Evolutionary conservation across 1,140 invertebrate species (phyloP).

Genomic region (Heterodera carotae): DNA sequence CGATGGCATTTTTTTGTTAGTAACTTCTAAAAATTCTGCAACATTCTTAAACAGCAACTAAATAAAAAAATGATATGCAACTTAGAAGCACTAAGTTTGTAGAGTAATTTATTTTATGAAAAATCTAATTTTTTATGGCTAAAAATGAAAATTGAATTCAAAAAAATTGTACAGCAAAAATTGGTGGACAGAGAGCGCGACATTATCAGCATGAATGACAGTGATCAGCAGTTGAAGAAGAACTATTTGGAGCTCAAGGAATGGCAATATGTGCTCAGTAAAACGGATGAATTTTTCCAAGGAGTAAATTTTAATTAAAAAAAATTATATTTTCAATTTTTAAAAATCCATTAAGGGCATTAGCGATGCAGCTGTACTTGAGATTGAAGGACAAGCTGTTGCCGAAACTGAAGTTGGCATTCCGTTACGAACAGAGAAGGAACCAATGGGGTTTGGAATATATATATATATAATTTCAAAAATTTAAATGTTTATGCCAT

Average conservation of each 20-base stretch:
- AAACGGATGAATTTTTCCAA: slow-evolving; percentile 65
- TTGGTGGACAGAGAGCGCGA: slow-evolving; percentile 63
- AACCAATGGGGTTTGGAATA: slow-evolving; percentile 49
- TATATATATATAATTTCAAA: neutral
- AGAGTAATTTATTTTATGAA: neutral
- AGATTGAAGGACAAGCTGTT: slow-evolving; percentile 46
- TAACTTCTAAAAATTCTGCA: too few species aligned
- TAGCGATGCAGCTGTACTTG: slow-evolving; percentile 59
- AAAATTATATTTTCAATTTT: slow-evolving; percentile 2
- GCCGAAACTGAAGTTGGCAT: slow-evolving; percentile 52
- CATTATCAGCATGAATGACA: slow-evolving; percentile 65
- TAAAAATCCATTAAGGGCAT: slow-evolving; percentile 50
- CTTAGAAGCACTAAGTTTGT: too few species aligned
- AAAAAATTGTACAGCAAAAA: slow-evolving; percentile 51
- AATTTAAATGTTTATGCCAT: neutral
- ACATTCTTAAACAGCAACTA: too few species aligned
- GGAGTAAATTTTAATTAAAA: slow-evolving; percentile 41
- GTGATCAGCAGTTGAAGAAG: slow-evolving; percentile 59
- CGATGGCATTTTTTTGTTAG: too few species aligned
- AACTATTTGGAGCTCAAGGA: slow-evolving; percentile 65
- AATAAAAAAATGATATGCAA: too few species aligned
- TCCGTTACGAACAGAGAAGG: slow-evolving; percentile 43
- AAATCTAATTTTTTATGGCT: neutral
- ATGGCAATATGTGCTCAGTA: slow-evolving; percentile 64
- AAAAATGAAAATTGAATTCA: neutral